Base-by-base conservation (phyloP, 2,888 invertebrate genomes). In the Phania funesta region DNA sequence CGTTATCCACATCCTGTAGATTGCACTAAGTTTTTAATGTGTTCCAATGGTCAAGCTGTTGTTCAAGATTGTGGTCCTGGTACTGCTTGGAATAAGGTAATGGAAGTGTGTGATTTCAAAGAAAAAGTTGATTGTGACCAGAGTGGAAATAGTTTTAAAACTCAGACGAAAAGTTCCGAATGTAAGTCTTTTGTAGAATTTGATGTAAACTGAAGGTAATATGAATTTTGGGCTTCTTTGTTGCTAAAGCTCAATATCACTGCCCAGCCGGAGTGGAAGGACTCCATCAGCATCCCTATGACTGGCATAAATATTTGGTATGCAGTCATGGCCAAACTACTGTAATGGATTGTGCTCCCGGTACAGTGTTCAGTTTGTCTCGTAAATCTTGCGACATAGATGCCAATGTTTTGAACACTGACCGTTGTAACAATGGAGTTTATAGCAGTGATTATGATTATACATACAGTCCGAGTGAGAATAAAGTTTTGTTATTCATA, bases 1-100 rank as follows among this genome's bases (percentile, higher is more conserved):
- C 85, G 93, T 11, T 87, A 92, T 41, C 91, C 92, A 0, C 93
- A 94, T 89, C 93, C 93, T 0, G 88, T 87, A 0, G 92, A 93
- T 78, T 94, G 94, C 83, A 90, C 91, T 0, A 93, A 93, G 86
- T 94, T 93, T 87, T 85, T 94, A 48, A 93, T 93, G 85, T 94
- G 94, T 86, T 92, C 91, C 1, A 90, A 93, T 84, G 94, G 94
- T 2, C 87, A 87, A 22, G 92, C 93, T 1, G 91, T 91, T 82
- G 86, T 93, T 5, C 92, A 92, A 89, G 90, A 91, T 67, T 94
- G 94, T 87, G 93, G 91, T 2, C 92, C 93, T 7, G 93, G 93
- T 11, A 94, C 94, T 0, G 91, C 93, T 3, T 94, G 94, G 86
- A 93, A 93, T 87, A 91, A 93, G 0, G 84, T 84, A 1, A 85